Base-by-base conservation (phyloP, 35 echinoderm and acorn worm species). In the Ophiothrix spiculata region DNA sequence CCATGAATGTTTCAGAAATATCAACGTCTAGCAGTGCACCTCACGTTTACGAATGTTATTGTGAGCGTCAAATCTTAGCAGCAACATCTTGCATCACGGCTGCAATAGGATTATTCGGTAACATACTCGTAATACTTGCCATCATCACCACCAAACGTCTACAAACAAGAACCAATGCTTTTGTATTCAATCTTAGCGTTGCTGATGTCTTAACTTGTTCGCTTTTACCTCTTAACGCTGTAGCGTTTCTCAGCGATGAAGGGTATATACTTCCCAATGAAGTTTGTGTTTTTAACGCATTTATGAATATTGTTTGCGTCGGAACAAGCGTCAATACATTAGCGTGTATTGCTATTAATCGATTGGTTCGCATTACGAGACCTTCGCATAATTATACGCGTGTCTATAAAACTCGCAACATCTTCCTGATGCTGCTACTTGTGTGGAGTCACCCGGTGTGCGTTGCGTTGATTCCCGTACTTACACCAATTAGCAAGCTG, bases 361-460 rank as follows among this genome's bases (percentile, higher is more conserved):
- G 92, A 19, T 77, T 39, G n/a, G 36, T 56, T 31, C 74, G 90
- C 32, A 94, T 94, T 56, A 94, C 92, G 0, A 73, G 79, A 63
- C 34, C 82, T 25, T 39, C 39, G 0, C 25, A 28, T 17, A 85
- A 35, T n/a, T 85, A 94, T 39, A 81, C 60, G 10, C 78, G 74
- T 15, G 6, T 90, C 29, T 89, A 90, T 33, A 36, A 31, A 1
- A 37, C 40, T 0, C 64, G 56, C 32, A 83, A 78, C 38, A 78
- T 94, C 12, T 31, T 28, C 21, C 38, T 35, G 0, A 81, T 94
- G 79, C 23, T 90, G 6, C 19, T 64, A 2, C 42, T 86, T 23
- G 76, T 39, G 4, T 94, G 92, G 92, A 14, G 89, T 3, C 41
- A 77, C 31, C 49, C 88, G 0, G n/a, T 75, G 21, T 2, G 85